Evolutionary conservation across 1,140 invertebrate species (phyloP).

Genomic region (Rhizoglyphus robini): DNA sequence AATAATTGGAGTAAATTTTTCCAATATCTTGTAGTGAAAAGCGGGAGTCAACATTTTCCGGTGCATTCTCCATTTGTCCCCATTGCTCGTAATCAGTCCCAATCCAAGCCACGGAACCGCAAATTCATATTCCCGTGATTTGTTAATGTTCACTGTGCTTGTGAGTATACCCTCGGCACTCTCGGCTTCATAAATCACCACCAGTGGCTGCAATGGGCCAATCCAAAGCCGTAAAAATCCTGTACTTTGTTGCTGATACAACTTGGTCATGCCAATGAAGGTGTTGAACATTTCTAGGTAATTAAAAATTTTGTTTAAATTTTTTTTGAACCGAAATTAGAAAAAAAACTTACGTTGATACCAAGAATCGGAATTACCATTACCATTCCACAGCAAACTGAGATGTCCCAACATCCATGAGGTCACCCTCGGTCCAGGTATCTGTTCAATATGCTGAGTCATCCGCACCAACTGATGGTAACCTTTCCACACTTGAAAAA

Average conservation of each 20-base stretch:
- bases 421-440: constrained; percentile 1
- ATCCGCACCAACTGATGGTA: background rate
- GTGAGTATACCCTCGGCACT: constrained; percentile 43
- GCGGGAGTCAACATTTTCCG: constrained; percentile 77
- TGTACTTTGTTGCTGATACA: background rate
- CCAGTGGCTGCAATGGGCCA: constrained; percentile 15
- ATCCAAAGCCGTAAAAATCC: constrained; percentile 12
- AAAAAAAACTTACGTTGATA: constrained; percentile 16
- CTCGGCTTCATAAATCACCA: constrained; percentile 15
- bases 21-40: constrained; percentile 75
- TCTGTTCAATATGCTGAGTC: constrained; percentile 2
- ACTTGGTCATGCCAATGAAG: constrained; percentile 12
- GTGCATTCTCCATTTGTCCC: constrained; percentile 57
- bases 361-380: background rate
- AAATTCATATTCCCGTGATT: constrained; percentile 54
- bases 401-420: background rate
- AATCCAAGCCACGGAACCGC: constrained; percentile 65
- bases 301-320: background rate
- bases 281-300: constrained; percentile 15
- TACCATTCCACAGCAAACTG: background rate
- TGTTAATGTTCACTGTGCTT: constrained; percentile 61
- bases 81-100: constrained; percentile 59
- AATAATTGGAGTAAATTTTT: constrained; percentile 67
- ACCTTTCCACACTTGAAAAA: background rate
- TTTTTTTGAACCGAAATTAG: background rate